Conservation (phyloP, 2,888 invertebrate species). For the Phortica okadai region DNA sequence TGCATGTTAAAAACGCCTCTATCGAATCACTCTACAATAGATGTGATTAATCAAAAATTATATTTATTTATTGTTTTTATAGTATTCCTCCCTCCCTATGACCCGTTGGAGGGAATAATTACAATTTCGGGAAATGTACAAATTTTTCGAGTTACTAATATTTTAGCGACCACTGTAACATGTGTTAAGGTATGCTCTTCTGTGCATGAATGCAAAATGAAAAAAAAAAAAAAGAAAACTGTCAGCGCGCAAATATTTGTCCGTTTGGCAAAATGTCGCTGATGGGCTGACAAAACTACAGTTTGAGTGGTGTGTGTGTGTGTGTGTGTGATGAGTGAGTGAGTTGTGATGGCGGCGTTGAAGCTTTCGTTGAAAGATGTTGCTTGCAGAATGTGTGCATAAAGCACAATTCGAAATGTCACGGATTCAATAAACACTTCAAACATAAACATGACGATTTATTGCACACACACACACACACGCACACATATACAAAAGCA, state of each 20-base stretch:
- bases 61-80: too few species aligned
- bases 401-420: conserved; percentile 63
- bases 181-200: too few species aligned
- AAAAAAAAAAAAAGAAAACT: background rate
- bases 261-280: conserved; percentile 3
- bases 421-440: conserved; percentile 77
- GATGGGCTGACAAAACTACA: conserved; percentile 25
- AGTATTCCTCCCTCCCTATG: too few species aligned
- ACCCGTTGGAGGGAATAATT: too few species aligned
- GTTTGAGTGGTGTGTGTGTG: background rate
- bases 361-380: conserved; percentile 5
- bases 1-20: too few species aligned
- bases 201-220: too few species aligned
- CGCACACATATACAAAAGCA: too few species aligned
- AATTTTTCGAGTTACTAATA: too few species aligned
- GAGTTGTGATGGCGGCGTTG: conserved; percentile 12
- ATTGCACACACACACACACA: conserved; percentile 57
- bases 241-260: conserved; percentile 20
- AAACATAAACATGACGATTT: conserved; percentile 75
- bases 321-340: background rate
- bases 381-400: background rate
- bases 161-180: too few species aligned
- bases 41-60: too few species aligned
- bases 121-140: too few species aligned
- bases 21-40: too few species aligned